phyloP scores from a whole-genome alignment of 2,113 vertebrate species.

The Channa argus region DNA sequence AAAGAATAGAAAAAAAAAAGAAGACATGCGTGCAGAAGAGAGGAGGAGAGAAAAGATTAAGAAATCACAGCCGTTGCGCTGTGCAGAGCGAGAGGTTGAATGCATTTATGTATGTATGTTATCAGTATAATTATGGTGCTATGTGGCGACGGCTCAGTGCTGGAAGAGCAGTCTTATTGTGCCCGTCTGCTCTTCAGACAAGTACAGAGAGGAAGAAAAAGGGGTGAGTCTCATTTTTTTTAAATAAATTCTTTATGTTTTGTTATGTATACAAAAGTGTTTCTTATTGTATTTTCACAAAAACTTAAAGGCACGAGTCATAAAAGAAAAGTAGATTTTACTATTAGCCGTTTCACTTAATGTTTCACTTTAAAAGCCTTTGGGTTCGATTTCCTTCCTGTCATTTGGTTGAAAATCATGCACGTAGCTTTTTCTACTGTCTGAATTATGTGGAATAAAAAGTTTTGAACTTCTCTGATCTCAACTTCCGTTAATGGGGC shows the following conservation, averaged over 20 bases:
- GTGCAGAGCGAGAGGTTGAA: conserved; percentile 77
- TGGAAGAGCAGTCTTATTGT: conserved; percentile 83
- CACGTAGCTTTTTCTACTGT: not conserved
- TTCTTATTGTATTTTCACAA: conserved; percentile 35
- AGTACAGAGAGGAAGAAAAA: conserved; percentile 58
- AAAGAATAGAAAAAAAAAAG: conserved; percentile 64
- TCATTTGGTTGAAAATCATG: not conserved
- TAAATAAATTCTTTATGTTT: conserved; percentile 65
- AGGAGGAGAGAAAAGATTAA: conserved; percentile 77
- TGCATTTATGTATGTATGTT: conserved; percentile 82
- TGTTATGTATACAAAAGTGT: conserved; percentile 63
- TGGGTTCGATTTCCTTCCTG: conserved; percentile 11
- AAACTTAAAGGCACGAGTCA: conserved; percentile 10
- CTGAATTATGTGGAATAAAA: not conserved
- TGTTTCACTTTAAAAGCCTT: conserved; percentile 27
- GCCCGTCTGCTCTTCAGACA: conserved; percentile 73
- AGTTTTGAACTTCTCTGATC: not conserved
- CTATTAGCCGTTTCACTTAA: conserved; percentile 25
- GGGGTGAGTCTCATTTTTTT: conserved; percentile 46
- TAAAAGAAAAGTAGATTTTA: conserved; percentile 33
- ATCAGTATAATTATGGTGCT: conserved; percentile 82
- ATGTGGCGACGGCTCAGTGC: conserved; percentile 76
- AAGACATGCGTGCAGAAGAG: conserved; percentile 72
- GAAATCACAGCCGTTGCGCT: conserved; percentile 78
- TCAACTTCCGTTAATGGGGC: not conserved